Evolutionary conservation across 2,888 invertebrate species (phyloP), one percentile per base, ranked within the genome.

Genomic region (Drosophila macrospina): DNA sequence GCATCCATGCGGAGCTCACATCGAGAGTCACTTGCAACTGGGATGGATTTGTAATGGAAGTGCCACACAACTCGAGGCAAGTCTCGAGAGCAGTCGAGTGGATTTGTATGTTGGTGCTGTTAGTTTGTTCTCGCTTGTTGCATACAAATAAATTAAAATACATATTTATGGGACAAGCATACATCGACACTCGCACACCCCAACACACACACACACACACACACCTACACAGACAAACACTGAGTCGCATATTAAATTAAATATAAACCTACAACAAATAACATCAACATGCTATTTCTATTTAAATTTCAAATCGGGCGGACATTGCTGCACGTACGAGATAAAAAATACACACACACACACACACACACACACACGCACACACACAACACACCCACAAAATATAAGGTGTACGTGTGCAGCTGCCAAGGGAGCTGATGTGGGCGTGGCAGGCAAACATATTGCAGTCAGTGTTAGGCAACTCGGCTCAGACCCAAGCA

Each of bases 291-390:
- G 72, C 80, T 80, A 74, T 85, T 82, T 82, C 80, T 86, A 85
- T 86, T 85, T 86, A 85, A 86, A 85, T 85, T 85, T 85, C 67
- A 69, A 80, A 63, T 67, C 48, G 45, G 60, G 60, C 51, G 57
- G 55, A 50, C 82, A 85, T 85, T 56, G 85, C 87, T 86, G 85
- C 85, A 85, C 85, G 85, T 78, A 69, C 69, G 55, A 85, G 85
- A 85, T 85, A 85, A 85, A 85, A 78, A 78, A 82, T 71, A 82
- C 68, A 68, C 52, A 37, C 47, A 68, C 56, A 66, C 44, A 68
- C 59, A 56, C 41, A 66, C 56, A 69, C 50, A 13, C 41, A 42
- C 39, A 47, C 24, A 51, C 37, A 36, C 24, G 45, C 28, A 37
- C 37, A 52, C 20, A 32, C 28, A 26, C 24, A 16, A 34, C 37